Conservation (phyloP, 2,113 vertebrate species). For the Ammodytes marinus region DNA sequence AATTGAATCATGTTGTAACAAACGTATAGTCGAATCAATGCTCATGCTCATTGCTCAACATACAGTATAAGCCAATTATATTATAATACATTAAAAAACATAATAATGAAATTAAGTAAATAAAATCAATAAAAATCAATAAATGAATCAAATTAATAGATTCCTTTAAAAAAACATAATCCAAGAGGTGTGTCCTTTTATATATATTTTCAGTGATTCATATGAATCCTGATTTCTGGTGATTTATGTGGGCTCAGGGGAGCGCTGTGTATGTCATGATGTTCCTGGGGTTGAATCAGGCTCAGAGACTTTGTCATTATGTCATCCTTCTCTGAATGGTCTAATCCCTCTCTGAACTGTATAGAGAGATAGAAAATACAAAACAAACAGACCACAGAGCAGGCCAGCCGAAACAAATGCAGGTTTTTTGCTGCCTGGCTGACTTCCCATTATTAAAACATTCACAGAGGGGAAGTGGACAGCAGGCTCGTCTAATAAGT, state of each 20-base stretch:
- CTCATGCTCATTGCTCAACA: neutral
- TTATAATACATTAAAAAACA: neutral
- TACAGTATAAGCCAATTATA: neutral
- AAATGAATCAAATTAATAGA: neutral
- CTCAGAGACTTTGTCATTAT: slow-evolving; percentile 31
- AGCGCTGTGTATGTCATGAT: slow-evolving; percentile 3
- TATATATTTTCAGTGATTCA: slow-evolving; percentile 30
- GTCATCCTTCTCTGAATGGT: slow-evolving; percentile 40
- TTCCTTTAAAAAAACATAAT: neutral
- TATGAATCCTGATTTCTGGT: slow-evolving; percentile 11
- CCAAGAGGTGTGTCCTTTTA: neutral
- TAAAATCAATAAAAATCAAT: neutral
- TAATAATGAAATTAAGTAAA: neutral
- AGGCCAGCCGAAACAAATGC: slow-evolving; percentile 16
- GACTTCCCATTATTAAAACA: slow-evolving; percentile 7
- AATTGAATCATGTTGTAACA: neutral
- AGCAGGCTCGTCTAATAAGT: slow-evolving; percentile 12
- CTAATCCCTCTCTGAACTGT: slow-evolving; percentile 19
- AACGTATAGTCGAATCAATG: neutral
- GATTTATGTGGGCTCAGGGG: slow-evolving; percentile 6
- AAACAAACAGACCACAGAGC: slow-evolving; percentile 18
- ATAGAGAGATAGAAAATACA: slow-evolving; percentile 27
- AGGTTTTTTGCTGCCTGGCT: slow-evolving; percentile 27
- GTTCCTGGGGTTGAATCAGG: slow-evolving; percentile 35
- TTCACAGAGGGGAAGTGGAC: slow-evolving; percentile 8